Percentiles rank a stretch among this genome's conserved stretches.
Conservation (phyloP, 2,113 vertebrate genomes). For the Solea senegalensis region DNA sequence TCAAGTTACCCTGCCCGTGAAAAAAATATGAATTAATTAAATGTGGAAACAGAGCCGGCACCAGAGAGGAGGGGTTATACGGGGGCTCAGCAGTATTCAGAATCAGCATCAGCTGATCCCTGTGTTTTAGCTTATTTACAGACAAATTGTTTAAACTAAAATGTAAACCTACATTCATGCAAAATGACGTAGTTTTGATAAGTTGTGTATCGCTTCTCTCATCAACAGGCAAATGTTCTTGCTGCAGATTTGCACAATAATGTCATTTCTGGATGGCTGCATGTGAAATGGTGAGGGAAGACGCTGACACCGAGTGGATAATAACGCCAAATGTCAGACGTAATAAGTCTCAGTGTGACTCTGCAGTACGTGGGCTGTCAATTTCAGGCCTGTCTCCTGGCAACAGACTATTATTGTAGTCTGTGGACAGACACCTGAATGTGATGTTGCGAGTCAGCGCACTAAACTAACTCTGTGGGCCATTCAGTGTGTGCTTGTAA, state of each 20-base stretch:
- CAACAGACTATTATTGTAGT: constrained; percentile 65
- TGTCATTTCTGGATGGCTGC: constrained; percentile 11
- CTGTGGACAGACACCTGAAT: constrained; percentile 30
- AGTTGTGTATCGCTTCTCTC: background rate
- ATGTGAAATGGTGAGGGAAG: constrained; percentile 25
- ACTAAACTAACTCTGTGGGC: constrained; percentile 30
- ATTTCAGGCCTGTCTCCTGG: constrained; percentile 64
- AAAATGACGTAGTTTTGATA: background rate
- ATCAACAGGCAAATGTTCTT: background rate
- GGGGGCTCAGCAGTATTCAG: too few species aligned
- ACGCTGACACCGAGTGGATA: constrained; percentile 36
- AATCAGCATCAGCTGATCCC: too few species aligned
- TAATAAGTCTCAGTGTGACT: constrained; percentile 68
- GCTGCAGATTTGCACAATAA: background rate
- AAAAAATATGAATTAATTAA: too few species aligned
- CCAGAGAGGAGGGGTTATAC: too few species aligned
- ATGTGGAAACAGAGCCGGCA: too few species aligned
- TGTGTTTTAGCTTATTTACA: too few species aligned
- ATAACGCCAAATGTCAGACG: constrained; percentile 63
- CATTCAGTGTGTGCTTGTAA: background rate
- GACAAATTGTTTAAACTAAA: too few species aligned
- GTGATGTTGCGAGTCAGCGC: constrained; percentile 32
- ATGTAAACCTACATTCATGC: background rate
- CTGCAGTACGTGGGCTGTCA: constrained; percentile 35
- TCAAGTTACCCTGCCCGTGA: too few species aligned